Base-by-base conservation (phyloP, 1,140 invertebrate genomes). In the Drosophila bocki region DNA sequence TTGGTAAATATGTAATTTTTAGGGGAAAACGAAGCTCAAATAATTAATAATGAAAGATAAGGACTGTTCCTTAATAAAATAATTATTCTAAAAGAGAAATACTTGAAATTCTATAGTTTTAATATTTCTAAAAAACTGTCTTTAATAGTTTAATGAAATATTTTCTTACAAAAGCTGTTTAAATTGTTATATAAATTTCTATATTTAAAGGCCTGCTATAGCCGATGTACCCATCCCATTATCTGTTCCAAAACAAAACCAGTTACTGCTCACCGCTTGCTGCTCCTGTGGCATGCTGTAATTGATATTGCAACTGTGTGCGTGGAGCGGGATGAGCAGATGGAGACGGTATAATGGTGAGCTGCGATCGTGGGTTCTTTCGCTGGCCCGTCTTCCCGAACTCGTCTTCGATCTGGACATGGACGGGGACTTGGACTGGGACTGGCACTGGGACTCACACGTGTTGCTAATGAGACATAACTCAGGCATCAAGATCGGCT, bases 271-370 rank as follows among this genome's bases (percentile, higher is more conserved):
- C 68, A 63, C 68, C 58, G 70, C 80, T 60, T 71, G 68, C 84
- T 87, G 77, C 85, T 88, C 84, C 84, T 84, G 84, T 87, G 88
- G 88, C 81, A 91, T 91, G 90, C 88, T 91, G 88, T 91, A 91
- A 91, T 91, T 91, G 88, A 91, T 91, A 91, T 91, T 91, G 80
- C 83, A 91, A 69, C 75, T 81, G 83, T 87, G 53, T 83, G 80
- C 56, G 82, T 83, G 58, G 74, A 80, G 72, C 74, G 54, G 45
- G 63, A 67, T 67, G 41, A 47, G 77, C 48, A 67, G 64, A 54
- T 45, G 48, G 69, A 59, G 70, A 17, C 19, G 35, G 32, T 7
- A 56, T 56, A 56, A 56, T 17, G 42, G 32, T 35, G 60, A 41
- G 59, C 29, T 12, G 22, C 26, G 29, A 54, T 71, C 22, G 69